phyloP scores from a whole-genome alignment of 35 echinoderm and acorn worm species.

The Lytechinus variegatus region DNA sequence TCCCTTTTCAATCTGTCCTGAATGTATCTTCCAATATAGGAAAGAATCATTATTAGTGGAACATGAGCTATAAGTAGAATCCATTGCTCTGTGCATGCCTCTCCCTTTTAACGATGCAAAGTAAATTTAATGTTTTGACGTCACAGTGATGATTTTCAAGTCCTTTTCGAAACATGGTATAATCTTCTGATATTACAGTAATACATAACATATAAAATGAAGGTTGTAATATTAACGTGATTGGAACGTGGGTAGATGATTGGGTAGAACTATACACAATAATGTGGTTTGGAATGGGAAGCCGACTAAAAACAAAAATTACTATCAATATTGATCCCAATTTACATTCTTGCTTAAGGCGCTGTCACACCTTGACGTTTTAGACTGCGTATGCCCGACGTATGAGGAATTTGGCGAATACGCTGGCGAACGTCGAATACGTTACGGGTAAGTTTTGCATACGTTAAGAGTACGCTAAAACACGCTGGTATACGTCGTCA shows the following conservation, averaged over 20 bases:
- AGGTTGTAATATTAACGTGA: background rate
- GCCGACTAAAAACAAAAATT: too few species aligned
- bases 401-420: too few species aligned
- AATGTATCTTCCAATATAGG: background rate
- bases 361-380: too few species aligned
- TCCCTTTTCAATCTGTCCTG: background rate
- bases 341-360: too few species aligned
- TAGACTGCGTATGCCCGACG: too few species aligned
- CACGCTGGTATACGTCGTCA: too few species aligned
- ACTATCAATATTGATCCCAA: too few species aligned
- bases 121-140: background rate
- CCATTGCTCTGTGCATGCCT: background rate
- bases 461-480: too few species aligned
- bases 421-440: too few species aligned
- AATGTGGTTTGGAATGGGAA: too few species aligned
- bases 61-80: background rate
- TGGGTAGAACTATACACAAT: background rate
- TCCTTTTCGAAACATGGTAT: background rate
- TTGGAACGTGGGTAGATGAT: background rate
- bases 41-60: background rate
- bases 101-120: background rate
- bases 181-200: background rate
- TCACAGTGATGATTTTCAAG: background rate
- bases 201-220: background rate
- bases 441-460: too few species aligned